These are phyloP conservation scores for Camarhynchus parvulus DNA, from an alignment of 2,113 vertebrate species.

Conservation along the genomic window DNA sequence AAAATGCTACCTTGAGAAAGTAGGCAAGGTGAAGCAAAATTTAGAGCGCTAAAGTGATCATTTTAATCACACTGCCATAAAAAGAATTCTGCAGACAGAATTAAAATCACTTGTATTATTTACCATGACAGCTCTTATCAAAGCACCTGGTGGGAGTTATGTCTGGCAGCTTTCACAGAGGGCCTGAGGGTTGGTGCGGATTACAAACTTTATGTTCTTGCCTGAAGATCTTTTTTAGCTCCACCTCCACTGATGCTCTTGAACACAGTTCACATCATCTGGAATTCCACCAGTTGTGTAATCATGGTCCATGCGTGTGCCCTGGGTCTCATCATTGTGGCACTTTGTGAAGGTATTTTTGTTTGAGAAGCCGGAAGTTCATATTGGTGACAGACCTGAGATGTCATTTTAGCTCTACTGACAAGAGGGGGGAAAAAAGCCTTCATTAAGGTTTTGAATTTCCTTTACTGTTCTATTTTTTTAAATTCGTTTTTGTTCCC, in stretches of 20 bases:
- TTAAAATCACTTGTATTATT: neutral
- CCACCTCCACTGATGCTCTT: neutral
- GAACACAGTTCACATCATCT: neutral
- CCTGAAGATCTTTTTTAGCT: neutral
- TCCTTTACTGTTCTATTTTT: neutral
- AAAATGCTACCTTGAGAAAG: neutral
- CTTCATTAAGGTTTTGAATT: neutral
- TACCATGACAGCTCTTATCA: neutral
- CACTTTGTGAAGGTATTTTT: fast-evolving
- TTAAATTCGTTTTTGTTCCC: neutral
- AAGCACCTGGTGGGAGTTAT: neutral
- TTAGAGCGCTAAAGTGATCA: neutral
- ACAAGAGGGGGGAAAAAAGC: neutral
- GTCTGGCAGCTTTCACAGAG: neutral
- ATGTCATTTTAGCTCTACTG: neutral
- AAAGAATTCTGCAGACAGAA: neutral
- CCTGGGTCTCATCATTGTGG: neutral
- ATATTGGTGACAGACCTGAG: neutral
- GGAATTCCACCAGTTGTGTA: neutral
- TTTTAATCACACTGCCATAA: neutral
- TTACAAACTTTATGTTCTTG: neutral
- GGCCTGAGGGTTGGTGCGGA: neutral
- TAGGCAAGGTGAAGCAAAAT: neutral
- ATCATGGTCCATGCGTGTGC: neutral
- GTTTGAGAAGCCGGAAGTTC: neutral